phyloP scores from a whole-genome alignment of 2,888 invertebrate genomes.

The Eudasyphora cyanicolor region DNA sequence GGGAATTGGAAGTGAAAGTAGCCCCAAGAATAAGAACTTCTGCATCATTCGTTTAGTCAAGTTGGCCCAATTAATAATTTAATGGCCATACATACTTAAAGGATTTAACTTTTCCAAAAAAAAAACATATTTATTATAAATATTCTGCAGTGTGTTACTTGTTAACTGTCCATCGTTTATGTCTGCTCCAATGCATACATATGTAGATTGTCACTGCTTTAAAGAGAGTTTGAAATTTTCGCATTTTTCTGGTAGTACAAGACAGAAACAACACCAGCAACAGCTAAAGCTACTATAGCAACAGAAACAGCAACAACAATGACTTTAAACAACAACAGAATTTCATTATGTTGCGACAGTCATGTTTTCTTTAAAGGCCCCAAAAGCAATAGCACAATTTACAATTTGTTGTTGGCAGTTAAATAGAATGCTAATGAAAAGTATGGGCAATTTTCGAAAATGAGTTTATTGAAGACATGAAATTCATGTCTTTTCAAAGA shows the following conservation, averaged over 20 bases:
- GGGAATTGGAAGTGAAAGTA: too few species aligned
- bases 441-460: conserved; percentile 42
- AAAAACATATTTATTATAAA: too few species aligned
- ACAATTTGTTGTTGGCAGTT: conserved; percentile 11
- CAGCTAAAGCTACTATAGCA: background rate
- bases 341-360: background rate
- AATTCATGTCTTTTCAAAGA: too few species aligned
- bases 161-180: background rate
- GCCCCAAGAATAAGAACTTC: too few species aligned
- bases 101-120: too few species aligned
- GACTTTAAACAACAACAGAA: background rate
- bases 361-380: background rate
- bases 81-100: too few species aligned
- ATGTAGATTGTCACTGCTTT: background rate
- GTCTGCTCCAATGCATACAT: background rate
- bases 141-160: too few species aligned
- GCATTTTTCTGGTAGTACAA: conserved; percentile 19
- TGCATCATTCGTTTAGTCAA: too few species aligned
- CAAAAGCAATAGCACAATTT: conserved; percentile 19
- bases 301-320: background rate
- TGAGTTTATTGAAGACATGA: background rate
- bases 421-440: conserved; percentile 53
- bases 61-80: too few species aligned
- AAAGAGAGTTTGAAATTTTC: conserved; percentile 9
- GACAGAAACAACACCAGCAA: background rate